Conservation (phyloP, 2,797 vertebrate species). For the Muscicapa striata region DNA sequence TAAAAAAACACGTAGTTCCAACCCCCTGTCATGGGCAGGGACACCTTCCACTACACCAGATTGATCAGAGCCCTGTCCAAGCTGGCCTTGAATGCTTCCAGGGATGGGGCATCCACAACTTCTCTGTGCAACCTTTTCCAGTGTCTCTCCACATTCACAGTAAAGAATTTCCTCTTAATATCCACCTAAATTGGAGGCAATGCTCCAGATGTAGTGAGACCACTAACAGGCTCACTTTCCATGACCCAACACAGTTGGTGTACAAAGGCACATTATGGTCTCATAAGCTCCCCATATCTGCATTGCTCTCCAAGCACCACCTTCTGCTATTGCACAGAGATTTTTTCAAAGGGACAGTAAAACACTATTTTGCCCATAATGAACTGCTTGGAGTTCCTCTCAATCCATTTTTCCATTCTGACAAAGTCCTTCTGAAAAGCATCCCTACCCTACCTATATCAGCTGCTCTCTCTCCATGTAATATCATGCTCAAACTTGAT, state of each 20-base stretch:
- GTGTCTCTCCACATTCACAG: neutral
- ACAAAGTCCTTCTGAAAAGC: neutral
- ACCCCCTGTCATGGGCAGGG: neutral
- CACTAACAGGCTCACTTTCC: neutral
- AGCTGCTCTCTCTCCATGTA: neutral
- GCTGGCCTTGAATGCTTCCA: neutral
- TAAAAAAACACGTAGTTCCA: neutral
- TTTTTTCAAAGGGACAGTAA: neutral
- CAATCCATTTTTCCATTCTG: neutral
- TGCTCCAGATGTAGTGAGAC: neutral
- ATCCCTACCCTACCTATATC: neutral
- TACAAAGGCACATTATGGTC: neutral
- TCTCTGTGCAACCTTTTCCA: neutral
- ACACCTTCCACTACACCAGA: neutral
- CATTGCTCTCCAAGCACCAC: neutral
- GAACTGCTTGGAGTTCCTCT: neutral
- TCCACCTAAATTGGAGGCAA: neutral
- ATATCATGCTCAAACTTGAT: neutral
- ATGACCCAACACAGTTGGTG: neutral
- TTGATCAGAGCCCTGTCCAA: accelerated
- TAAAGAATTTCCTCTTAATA: neutral
- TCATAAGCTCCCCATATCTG: neutral
- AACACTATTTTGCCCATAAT: neutral
- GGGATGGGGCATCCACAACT: neutral
- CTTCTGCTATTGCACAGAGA: neutral